Evolutionary conservation across 2,113 vertebrate genomes (phyloP).

Genomic region (Rhea americana): DNA sequence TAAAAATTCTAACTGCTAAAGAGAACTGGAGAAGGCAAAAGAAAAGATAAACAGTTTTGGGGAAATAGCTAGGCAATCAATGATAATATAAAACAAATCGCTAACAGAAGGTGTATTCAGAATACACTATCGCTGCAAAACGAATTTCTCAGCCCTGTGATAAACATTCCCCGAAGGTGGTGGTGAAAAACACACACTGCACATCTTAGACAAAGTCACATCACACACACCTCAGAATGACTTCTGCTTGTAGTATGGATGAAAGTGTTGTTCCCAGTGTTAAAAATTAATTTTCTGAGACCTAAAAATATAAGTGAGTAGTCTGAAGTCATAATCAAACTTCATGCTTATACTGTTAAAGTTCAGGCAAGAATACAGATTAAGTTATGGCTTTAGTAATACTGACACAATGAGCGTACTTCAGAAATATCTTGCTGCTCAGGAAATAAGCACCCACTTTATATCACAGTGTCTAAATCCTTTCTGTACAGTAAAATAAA

Average conservation of each 20-base stretch:
- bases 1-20: not conserved
- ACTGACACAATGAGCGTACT: not conserved
- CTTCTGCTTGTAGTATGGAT: constrained; percentile 39
- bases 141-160: not conserved
- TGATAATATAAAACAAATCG: not conserved
- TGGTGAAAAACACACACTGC: constrained; percentile 2
- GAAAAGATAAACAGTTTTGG: not conserved
- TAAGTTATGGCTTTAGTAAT: not conserved
- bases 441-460: constrained; percentile 21
- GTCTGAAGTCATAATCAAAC: not conserved
- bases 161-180: not conserved
- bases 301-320: constrained; percentile 41
- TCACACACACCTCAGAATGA: not conserved
- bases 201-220: constrained; percentile 37
- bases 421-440: constrained; percentile 29
- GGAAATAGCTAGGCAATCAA: not conserved
- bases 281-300: constrained; percentile 45
- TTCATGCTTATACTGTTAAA: not conserved
- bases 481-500: not conserved
- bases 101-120: not conserved
- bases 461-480: not conserved
- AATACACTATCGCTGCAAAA: not conserved
- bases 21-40: not conserved
- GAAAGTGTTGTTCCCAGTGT: not conserved
- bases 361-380: constrained; percentile 19